Evolutionary conservation across 1,140 invertebrate genomes (phyloP).

Genomic region (Sesamia nonagrioides): DNA sequence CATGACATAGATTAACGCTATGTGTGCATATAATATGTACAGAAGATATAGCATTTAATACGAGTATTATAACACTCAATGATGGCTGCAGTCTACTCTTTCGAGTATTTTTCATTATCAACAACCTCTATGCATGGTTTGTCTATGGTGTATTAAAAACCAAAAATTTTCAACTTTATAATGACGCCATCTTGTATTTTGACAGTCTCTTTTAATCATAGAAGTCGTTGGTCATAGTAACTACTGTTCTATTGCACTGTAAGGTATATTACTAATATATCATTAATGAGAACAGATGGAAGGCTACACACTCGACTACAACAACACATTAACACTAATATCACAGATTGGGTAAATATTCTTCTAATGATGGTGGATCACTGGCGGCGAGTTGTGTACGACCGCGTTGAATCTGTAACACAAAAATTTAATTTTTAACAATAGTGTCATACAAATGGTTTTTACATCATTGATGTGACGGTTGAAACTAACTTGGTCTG

Average conservation of each 20-base stretch:
- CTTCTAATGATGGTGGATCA: constrained; percentile 83
- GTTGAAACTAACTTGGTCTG: too few species aligned
- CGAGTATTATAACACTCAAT: constrained; percentile 6
- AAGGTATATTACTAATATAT: constrained; percentile 41
- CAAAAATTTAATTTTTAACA: not conserved
- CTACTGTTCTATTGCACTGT: constrained; percentile 29
- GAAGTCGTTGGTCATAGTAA: not conserved
- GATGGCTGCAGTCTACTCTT: not conserved
- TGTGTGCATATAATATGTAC: constrained; percentile 3
- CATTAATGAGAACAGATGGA: constrained; percentile 51
- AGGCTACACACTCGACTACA: constrained; percentile 43
- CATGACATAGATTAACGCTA: constrained; percentile 22
- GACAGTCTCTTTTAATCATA: not conserved
- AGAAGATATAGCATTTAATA: constrained; percentile 10
- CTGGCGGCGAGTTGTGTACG: constrained; percentile 81
- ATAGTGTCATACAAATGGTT: not conserved
- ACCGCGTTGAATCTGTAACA: constrained; percentile 81
- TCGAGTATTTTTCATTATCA: constrained; percentile 5
- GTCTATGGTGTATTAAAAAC: not conserved
- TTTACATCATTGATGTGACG: too few species aligned
- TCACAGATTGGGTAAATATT: constrained; percentile 73
- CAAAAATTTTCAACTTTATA: not conserved
- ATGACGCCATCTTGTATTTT: not conserved
- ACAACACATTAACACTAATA: constrained; percentile 72
- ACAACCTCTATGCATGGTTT: not conserved